Percentiles rank a stretch among this genome's conserved stretches.
These are phyloP conservation scores for Tokudaia muenninki DNA, from an alignment of 2,797 vertebrate species.

Conservation along the genomic window DNA sequence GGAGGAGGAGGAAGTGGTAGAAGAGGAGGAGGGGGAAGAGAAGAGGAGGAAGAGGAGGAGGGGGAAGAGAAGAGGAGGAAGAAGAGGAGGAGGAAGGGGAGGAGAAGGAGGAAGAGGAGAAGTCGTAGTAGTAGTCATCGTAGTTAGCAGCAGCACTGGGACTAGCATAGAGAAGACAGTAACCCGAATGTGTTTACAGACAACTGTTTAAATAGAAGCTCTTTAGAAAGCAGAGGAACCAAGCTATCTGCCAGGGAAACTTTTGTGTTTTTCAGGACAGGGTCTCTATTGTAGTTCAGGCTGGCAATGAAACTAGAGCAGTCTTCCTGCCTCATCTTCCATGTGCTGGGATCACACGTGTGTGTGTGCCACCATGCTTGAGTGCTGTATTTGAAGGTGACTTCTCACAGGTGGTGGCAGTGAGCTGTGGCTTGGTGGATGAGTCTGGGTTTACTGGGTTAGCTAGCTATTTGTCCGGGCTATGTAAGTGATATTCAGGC, in stretches of 20 bases:
- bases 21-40: neutral
- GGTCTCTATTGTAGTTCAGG: neutral
- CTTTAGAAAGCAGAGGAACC: neutral
- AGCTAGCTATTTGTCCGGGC: neutral
- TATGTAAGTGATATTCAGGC: neutral
- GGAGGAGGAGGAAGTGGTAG: neutral
- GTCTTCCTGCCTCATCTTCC: neutral
- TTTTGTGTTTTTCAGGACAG: neutral
- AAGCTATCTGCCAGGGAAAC: neutral
- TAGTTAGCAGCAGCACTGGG: neutral
- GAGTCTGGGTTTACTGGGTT: neutral
- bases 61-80: neutral
- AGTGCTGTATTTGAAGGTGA: neutral
- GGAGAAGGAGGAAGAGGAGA: rapidly evolving
- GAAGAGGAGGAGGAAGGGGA: neutral
- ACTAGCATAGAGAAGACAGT: neutral
- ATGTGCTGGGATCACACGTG: neutral
- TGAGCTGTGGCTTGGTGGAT: neutral
- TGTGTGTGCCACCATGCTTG: neutral
- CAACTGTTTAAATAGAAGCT: neutral
- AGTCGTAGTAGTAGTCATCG: neutral
- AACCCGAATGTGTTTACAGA: neutral
- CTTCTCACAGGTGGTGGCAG: neutral
- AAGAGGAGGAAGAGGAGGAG: neutral
- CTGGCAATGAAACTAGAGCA: neutral